phyloP scores from a whole-genome alignment of 1,140 invertebrate species.

The Eupristina koningsbergeri region DNA sequence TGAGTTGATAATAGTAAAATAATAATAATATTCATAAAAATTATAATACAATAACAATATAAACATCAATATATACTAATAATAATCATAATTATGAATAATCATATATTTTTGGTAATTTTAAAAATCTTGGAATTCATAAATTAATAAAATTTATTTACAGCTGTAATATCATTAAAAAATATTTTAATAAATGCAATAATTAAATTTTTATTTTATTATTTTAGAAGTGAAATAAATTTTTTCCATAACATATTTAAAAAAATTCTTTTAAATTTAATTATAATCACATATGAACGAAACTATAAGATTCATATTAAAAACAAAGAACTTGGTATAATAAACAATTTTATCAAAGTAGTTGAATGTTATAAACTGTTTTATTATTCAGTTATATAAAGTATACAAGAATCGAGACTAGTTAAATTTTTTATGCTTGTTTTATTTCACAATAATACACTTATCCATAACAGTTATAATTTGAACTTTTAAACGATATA shows the following conservation, averaged over 20 bases:
- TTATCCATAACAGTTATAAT: not conserved
- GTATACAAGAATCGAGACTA: conserved; percentile 44
- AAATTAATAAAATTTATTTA: too few relatives aligned
- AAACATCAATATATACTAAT: too few relatives aligned
- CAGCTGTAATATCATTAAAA: not conserved
- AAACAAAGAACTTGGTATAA: conserved; percentile 57
- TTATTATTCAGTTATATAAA: conserved; percentile 46
- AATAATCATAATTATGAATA: too few relatives aligned
- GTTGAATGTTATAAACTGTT: conserved; percentile 40
- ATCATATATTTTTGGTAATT: too few relatives aligned
- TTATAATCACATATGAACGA: conserved; percentile 81
- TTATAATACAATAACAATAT: too few relatives aligned
- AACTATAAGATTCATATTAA: conserved; percentile 68
- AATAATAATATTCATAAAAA: too few relatives aligned
- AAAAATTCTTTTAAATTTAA: conserved; percentile 81
- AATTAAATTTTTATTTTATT: too few relatives aligned
- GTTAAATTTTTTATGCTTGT: not conserved
- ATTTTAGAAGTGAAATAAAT: conserved; percentile 79
- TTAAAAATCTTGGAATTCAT: too few relatives aligned
- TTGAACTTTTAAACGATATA: not conserved
- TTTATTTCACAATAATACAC: not conserved
- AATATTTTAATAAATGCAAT: too few relatives aligned
- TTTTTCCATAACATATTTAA: conserved; percentile 74
- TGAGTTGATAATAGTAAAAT: too few relatives aligned
- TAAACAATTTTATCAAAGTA: conserved; percentile 58